phyloP scores from a whole-genome alignment of 1,140 invertebrate genomes.

The Nomia melanderi region DNA sequence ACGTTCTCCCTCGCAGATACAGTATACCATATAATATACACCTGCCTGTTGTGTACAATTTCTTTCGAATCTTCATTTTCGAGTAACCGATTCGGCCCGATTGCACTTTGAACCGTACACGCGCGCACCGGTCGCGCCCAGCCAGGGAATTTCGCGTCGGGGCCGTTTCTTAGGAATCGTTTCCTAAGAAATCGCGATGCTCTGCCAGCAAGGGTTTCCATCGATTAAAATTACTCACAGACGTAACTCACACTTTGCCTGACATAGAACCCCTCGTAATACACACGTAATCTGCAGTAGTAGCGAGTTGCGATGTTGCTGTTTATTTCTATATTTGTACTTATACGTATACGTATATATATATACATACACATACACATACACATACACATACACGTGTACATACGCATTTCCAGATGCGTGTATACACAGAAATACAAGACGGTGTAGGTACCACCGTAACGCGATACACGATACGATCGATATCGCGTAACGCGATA shows the following conservation, averaged over 20 bases:
- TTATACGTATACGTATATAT: too few relatives aligned
- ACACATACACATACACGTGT: too few relatives aligned
- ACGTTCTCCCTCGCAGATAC: slow-evolving; percentile 50
- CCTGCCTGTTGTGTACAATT: slow-evolving; percentile 14
- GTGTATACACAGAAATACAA: too few relatives aligned
- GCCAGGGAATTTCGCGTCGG: too few relatives aligned
- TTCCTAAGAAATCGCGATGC: too few relatives aligned
- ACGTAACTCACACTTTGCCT: slow-evolving; percentile 65
- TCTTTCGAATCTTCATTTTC: not conserved
- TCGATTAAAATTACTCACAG: slow-evolving; percentile 28
- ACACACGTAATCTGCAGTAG: slow-evolving; percentile 53
- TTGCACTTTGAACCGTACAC: not conserved
- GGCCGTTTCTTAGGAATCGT: too few relatives aligned
- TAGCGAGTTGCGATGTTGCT: slow-evolving; percentile 61
- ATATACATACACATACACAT: not conserved
- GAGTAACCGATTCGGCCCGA: not conserved
- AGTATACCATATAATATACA: not conserved
- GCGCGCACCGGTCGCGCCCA: not conserved
- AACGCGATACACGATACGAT: too few relatives aligned
- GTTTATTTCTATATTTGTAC: slow-evolving; percentile 40
- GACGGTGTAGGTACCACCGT: too few relatives aligned
- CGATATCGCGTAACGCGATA: too few relatives aligned
- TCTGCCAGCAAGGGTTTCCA: slow-evolving; percentile 12
- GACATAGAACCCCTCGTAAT: slow-evolving; percentile 73
- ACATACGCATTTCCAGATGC: too few relatives aligned